Conservation (phyloP, 1,140 invertebrate species). For the Drosophila elegans region DNA sequence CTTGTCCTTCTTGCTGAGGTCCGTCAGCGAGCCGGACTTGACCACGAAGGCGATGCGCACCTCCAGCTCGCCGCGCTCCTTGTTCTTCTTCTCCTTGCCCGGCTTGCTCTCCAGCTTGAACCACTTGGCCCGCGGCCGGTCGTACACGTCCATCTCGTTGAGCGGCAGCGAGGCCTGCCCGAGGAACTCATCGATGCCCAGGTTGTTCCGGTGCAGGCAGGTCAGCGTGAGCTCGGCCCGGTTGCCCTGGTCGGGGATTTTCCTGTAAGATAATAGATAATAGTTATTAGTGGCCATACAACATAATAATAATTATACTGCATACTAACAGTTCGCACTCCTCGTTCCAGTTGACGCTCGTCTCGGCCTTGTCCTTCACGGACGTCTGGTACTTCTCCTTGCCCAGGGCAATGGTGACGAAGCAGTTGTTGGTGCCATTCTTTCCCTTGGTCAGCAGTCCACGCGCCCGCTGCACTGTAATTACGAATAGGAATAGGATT, state of each 20-base stretch:
- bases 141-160: constrained; percentile 95
- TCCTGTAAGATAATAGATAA: constrained; percentile 81
- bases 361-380: constrained; percentile 94
- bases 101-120: constrained; percentile 88
- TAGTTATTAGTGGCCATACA: constrained; percentile 17
- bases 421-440: constrained; percentile 97
- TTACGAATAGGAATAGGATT: neutral
- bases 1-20: constrained; percentile 94
- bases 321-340: constrained; percentile 95
- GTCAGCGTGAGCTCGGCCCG: constrained; percentile 94
- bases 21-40: constrained; percentile 92
- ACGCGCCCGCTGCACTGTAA: constrained; percentile 90
- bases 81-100: constrained; percentile 92
- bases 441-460: constrained; percentile 95
- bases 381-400: constrained; percentile 99
- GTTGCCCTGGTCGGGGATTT: constrained; percentile 94
- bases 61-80: constrained; percentile 95
- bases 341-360: constrained; percentile 96
- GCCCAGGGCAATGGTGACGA: constrained; percentile 96
- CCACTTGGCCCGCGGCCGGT: constrained; percentile 94
- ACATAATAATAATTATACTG: too few species aligned
- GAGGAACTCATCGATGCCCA: constrained; percentile 97
- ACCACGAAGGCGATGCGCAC: constrained; percentile 95
- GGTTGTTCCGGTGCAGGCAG: constrained; percentile 93
- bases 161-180: constrained; percentile 93